These are phyloP conservation scores for Drosophila pseudotalamancana DNA, from an alignment of 2,888 invertebrate species.

Conservation along the genomic window DNA sequence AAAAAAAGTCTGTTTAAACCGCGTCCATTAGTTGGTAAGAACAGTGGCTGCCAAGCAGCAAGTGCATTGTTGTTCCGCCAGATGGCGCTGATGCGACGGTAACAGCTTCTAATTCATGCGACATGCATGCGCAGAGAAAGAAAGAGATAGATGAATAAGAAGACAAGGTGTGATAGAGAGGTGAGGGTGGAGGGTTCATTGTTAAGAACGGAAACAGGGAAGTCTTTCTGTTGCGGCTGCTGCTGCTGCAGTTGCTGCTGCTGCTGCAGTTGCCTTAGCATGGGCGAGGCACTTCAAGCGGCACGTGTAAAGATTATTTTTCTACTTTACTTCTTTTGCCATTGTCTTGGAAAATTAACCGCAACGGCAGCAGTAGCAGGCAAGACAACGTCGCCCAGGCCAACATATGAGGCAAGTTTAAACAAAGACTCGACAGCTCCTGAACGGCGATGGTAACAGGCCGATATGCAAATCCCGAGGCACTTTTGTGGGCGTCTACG, in stretches of 20 bases:
- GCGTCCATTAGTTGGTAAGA: conserved; percentile 47
- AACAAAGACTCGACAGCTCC: conserved; percentile 48
- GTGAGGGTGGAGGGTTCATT: conserved; percentile 6
- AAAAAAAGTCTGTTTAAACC: conserved; percentile 15
- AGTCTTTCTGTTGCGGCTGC: conserved; percentile 17
- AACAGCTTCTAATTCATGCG: conserved; percentile 62
- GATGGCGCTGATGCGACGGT: conserved; percentile 68
- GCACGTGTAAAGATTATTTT: conserved; percentile 74
- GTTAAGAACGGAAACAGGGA: neutral
- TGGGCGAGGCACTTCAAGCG: conserved; percentile 62
- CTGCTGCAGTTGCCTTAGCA: conserved; percentile 31
- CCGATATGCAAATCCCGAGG: conserved; percentile 66
- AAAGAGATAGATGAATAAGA: conserved; percentile 31
- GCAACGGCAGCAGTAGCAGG: conserved; percentile 53
- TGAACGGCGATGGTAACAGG: conserved; percentile 40
- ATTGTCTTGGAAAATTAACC: conserved; percentile 79
- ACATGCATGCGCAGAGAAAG: conserved; percentile 55
- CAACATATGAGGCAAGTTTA: conserved; percentile 53
- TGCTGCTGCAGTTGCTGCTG: conserved; percentile 37
- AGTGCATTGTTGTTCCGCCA: conserved; percentile 63
- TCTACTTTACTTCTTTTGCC: conserved; percentile 57
- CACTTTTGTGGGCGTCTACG: conserved; percentile 33
- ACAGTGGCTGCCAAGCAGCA: conserved; percentile 4
- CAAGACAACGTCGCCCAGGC: conserved; percentile 32
- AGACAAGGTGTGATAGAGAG: neutral